phyloP scores from a whole-genome alignment of 2,888 invertebrate genomes.

The Callosobruchus maculatus region DNA sequence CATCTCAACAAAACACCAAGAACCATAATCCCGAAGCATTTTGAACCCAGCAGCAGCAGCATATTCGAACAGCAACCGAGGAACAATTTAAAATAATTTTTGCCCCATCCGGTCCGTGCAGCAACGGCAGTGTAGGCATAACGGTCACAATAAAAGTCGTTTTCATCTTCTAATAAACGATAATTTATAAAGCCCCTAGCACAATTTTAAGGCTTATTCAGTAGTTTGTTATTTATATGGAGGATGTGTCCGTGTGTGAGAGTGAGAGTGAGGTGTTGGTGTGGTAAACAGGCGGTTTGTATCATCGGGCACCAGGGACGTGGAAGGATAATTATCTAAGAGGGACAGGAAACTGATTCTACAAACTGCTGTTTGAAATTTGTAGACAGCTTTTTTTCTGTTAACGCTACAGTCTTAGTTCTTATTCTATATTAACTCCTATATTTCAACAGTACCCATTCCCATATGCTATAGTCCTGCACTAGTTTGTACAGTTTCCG shows the following conservation, averaged over 20 bases:
- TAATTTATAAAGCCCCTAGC: conserved; percentile 31
- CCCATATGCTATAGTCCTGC: no score
- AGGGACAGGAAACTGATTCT: no score
- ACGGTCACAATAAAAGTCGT: conserved; percentile 11
- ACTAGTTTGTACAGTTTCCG: no score
- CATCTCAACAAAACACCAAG: neutral
- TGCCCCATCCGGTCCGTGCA: neutral
- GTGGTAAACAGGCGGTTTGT: neutral
- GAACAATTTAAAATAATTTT: neutral
- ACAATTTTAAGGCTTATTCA: conserved; percentile 33
- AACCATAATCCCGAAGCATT: neutral
- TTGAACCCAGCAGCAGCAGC: neutral
- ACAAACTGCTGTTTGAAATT: no score
- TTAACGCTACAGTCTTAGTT: no score
- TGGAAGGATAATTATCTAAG: no score
- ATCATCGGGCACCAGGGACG: neutral
- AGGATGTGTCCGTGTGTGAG: conserved; percentile 14
- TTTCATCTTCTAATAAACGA: conserved; percentile 15
- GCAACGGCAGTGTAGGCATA: conserved; percentile 6
- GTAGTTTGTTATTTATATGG: conserved; percentile 32
- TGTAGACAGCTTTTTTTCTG: no score
- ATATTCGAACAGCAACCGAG: neutral
- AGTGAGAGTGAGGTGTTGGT: neutral
- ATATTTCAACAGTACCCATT: no score
- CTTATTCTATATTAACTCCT: no score